Conservation (phyloP, 1,140 invertebrate genomes). For the Phocides pigmalion region DNA sequence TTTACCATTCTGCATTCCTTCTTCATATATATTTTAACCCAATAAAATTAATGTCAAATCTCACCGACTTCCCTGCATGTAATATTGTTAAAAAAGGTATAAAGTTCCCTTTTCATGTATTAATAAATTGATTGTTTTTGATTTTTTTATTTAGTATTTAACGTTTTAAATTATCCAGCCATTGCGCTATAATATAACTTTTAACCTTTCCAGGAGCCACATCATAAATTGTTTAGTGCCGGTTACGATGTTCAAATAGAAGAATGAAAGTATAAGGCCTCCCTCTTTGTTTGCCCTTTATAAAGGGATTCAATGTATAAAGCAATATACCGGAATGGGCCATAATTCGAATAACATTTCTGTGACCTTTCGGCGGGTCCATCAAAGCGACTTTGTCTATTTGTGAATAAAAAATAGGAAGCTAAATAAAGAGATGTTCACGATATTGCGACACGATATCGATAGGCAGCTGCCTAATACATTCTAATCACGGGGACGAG, state of each 20-base stretch:
- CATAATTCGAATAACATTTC: constrained; percentile 74
- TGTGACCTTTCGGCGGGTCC: constrained; percentile 60
- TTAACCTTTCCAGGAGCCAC: constrained; percentile 67
- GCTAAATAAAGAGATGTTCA: constrained; percentile 20
- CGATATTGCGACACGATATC: neutral
- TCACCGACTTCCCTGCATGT: too few species aligned
- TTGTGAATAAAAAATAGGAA: constrained; percentile 34
- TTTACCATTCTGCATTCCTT: too few species aligned
- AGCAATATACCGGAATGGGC: constrained; percentile 65
- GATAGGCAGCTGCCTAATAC: neutral
- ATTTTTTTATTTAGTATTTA: too few species aligned
- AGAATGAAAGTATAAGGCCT: constrained; percentile 61
- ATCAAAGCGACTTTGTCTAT: constrained; percentile 48
- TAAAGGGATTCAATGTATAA: constrained; percentile 67
- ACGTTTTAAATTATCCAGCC: too few species aligned
- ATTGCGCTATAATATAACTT: constrained; percentile 37
- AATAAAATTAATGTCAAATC: too few species aligned
- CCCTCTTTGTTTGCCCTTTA: constrained; percentile 67
- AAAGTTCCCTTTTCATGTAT: too few species aligned
- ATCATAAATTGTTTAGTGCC: constrained; percentile 74
- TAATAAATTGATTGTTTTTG: too few species aligned
- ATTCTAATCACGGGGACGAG: constrained; percentile 30
- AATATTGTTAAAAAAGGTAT: too few species aligned
- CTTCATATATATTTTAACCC: too few species aligned
- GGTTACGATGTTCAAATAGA: constrained; percentile 68